Percentiles rank a stretch among this genome's conserved stretches.
Conservation (phyloP, 2,113 vertebrate species). For the Nibea albiflora region DNA sequence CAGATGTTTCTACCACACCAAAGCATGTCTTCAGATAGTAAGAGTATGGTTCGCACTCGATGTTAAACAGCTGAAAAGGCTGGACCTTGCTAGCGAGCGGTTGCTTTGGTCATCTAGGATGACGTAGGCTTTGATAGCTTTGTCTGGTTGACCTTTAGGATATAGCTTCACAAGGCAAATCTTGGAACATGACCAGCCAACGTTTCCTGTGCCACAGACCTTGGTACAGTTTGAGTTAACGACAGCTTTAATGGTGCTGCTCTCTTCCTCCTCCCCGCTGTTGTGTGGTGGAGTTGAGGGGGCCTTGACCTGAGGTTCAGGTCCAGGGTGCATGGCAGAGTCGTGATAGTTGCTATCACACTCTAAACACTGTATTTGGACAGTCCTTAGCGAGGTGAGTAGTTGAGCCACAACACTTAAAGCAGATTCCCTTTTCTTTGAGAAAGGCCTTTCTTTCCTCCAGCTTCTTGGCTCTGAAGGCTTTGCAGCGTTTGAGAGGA, state of each 20-base stretch:
- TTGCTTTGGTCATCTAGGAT: background rate
- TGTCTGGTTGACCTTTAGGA: background rate
- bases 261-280: background rate
- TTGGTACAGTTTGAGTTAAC: background rate
- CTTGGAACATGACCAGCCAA: background rate
- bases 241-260: background rate
- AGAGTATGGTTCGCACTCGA: background rate
- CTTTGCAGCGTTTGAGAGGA: background rate
- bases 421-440: background rate
- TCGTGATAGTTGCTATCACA: background rate
- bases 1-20: background rate
- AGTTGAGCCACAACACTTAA: background rate
- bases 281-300: background rate
- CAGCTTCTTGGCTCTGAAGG: background rate
- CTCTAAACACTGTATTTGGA: background rate
- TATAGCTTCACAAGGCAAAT: background rate
- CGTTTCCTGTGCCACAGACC: background rate
- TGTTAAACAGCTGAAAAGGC: background rate
- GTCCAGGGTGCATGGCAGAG: background rate
- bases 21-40: background rate
- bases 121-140: background rate
- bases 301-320: background rate
- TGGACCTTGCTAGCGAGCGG: background rate
- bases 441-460: background rate
- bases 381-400: background rate